A percentile compares a stretch with the other conserved stretches of the same genome.
phyloP scores from a whole-genome alignment of 2,113 vertebrate species.

The Rhipidura dahli region DNA sequence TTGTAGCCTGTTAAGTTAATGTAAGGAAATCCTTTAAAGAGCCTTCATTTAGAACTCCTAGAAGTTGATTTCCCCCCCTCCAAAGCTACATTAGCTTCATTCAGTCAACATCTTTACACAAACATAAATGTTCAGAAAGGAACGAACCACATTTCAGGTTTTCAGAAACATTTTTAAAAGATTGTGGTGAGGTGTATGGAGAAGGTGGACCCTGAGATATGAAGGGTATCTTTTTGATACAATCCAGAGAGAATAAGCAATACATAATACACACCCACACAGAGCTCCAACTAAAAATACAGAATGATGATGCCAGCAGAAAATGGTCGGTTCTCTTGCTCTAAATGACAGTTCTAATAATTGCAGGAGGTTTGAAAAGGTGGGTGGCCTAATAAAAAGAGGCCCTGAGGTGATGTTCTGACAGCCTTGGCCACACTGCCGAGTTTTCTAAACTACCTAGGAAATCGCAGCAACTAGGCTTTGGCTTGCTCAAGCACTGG shows the following conservation, averaged over 20 bases:
- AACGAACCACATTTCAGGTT: not conserved
- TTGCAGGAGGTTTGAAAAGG: not conserved
- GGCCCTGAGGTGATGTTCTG: slow-evolving; percentile 16
- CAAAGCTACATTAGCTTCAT: not conserved
- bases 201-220: not conserved
- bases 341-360: slow-evolving; percentile 20
- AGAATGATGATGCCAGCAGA: not conserved
- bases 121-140: not conserved
- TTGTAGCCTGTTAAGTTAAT: not conserved
- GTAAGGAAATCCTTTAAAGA: not conserved
- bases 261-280: not conserved
- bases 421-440: not conserved
- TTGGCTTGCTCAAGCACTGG: not conserved
- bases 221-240: not conserved
- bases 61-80: not conserved
- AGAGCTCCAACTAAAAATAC: not conserved
- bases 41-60: not conserved
- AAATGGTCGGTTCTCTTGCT: not conserved
- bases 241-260: not conserved
- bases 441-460: not conserved
- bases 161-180: not conserved
- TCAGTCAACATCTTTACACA: not conserved
- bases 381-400: slow-evolving; percentile 40
- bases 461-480: not conserved
- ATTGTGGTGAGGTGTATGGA: rapidly evolving